A percentile compares a stretch with the other conserved stretches of the same genome.
Evolutionary conservation across 1,140 invertebrate species (phyloP).

Genomic region (Pseudomyrmex flavicornis): DNA sequence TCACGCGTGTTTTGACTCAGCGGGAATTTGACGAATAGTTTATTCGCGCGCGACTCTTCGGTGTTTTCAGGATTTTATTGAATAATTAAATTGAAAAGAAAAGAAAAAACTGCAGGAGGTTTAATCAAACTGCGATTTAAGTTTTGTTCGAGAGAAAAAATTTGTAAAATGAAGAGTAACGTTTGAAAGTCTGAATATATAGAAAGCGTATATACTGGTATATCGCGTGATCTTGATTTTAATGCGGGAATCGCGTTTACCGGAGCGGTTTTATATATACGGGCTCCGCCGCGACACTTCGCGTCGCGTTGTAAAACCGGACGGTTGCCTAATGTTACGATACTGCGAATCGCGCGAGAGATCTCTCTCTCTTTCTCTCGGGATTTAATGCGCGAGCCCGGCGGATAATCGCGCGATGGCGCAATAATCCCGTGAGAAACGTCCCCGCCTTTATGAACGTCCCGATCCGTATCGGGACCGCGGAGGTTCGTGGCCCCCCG

Average conservation of each 20-base stretch:
- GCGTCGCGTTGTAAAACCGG: constrained; percentile 16
- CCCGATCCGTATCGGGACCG: constrained; percentile 41
- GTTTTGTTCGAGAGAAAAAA: too few species aligned
- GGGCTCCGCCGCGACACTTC: neutral
- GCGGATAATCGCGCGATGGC: constrained; percentile 37
- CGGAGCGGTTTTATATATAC: constrained; percentile 3
- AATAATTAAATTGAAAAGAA: neutral
- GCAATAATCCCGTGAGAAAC: constrained; percentile 64
- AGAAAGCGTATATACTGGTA: neutral
- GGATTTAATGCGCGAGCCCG: constrained; percentile 35
- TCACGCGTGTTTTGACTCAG: neutral
- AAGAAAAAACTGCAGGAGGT: too few species aligned
- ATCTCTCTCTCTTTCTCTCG: constrained; percentile 6
- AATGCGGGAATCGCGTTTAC: neutral
- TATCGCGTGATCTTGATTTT: neutral
- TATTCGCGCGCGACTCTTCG: too few species aligned
- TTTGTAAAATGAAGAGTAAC: too few species aligned
- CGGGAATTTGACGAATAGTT: neutral
- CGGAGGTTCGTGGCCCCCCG: constrained; percentile 4
- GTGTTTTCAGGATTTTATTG: neutral
- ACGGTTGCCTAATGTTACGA: constrained; percentile 29
- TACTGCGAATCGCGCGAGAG: constrained; percentile 22
- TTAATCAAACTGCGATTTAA: too few species aligned
- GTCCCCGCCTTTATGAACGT: constrained; percentile 13
- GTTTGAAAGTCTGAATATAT: neutral